A percentile compares a stretch with the other conserved stretches of the same genome.
These are phyloP conservation scores for Flexamia atlantica DNA, from an alignment of 2,888 invertebrate species.

Conservation along the genomic window DNA sequence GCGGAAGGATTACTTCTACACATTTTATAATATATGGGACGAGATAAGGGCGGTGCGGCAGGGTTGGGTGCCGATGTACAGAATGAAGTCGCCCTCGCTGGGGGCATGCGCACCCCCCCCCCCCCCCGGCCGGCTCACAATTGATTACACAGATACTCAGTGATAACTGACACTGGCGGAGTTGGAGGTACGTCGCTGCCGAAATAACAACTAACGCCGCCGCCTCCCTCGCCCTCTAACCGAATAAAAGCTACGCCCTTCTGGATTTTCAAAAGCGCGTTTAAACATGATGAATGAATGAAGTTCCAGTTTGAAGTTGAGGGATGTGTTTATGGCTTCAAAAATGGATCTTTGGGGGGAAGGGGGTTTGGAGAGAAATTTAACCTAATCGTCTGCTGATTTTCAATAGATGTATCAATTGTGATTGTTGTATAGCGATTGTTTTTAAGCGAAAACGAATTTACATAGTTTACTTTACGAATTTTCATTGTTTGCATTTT, in stretches of 20 bases:
- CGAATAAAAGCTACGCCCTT: not conserved
- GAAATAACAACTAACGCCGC: conserved; percentile 18
- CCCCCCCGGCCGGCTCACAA: conserved; percentile 4
- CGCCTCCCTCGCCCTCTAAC: not conserved
- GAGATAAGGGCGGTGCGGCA: conserved; percentile 13
- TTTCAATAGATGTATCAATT: too few relatives aligned
- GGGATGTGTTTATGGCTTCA: too few relatives aligned
- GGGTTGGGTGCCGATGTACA: not conserved
- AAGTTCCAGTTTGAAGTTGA: not conserved
- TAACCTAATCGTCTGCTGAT: too few relatives aligned
- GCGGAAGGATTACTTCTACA: too few relatives aligned
- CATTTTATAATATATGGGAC: not conserved
- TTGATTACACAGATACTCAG: conserved; percentile 50
- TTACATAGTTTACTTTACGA: too few relatives aligned
- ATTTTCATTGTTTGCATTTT: too few relatives aligned
- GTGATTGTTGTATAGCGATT: too few relatives aligned
- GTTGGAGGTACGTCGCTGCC: not conserved
- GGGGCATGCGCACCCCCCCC: conserved; percentile 26
- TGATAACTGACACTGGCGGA: conserved; percentile 22
- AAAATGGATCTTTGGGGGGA: too few relatives aligned
- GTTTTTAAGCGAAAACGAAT: too few relatives aligned
- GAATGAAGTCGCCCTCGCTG: conserved; percentile 18
- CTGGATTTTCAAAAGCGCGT: not conserved
- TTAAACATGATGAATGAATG: not conserved
- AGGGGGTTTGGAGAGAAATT: too few relatives aligned